Base-by-base conservation (phyloP, 1,140 invertebrate genomes). In the Pomacea maculata region DNA sequence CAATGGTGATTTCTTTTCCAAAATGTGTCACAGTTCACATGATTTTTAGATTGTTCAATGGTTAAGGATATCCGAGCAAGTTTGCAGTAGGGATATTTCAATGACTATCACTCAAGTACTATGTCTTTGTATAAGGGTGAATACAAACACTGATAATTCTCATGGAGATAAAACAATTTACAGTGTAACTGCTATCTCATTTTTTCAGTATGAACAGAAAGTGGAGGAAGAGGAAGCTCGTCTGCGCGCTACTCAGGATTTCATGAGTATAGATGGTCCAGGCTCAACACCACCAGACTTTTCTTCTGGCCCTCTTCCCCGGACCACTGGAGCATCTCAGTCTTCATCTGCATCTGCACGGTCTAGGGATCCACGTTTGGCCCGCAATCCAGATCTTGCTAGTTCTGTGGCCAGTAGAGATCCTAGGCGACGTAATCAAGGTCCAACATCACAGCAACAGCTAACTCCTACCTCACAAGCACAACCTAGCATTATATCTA, bases 191-290 rank as follows among this genome's bases (percentile, higher is more conserved):
- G 61, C 21, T 12, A 63, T 52, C 12, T 55, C 68, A 7, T 45
- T 45, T 70, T 21, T 25, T 78, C 65, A 78, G 77, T 65, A 70
- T 52, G 77, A 78, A 29, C 77, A 78, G 67, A 78, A 78, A 25
- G 65, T 70, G 52, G 52, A 78, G 65, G 75, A 54, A n/a, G 63
- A 52, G 25, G n/a, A 54, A 65, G 63, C 75, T 52, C 63, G 52
- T 29, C 61, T 77, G 15, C 63, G 75, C 10, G 63, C 75, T 54
- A 6, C 67, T 19, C 67, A 70, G 12, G 77, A 78, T 45, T 52
- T 63, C 9, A 45, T 52, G n/a, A 65, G 75, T 25, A 7, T 5
- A 34, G 65, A 78, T 11, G 57, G 12, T 25, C 45, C 67, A 55
- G 65, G 65, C 9, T 78, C 77, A 0, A 71, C 77, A 15, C 45